Evolutionary conservation across 2,888 invertebrate genomes (phyloP), one percentile per base, ranked within the genome.

Genomic region (Stictocephala bisonia): DNA sequence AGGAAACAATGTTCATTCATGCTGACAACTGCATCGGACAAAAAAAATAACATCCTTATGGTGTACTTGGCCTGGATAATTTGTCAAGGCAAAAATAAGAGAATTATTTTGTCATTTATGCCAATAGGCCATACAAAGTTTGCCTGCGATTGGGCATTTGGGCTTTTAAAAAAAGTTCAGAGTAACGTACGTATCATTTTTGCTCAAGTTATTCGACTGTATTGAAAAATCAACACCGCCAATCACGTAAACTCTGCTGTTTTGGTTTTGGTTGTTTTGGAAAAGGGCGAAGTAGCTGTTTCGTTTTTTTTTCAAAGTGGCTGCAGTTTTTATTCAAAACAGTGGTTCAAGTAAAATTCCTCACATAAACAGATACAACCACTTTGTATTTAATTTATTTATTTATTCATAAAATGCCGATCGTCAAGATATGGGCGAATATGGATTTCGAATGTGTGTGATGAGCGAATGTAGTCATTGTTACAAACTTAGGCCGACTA

Each of bases 21-120:
- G 72, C 73, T 1, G 77, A 77, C 40, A 77, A 75, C 41, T 76
- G 74, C 67, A 58, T 66, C 4, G 77, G 48, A 9, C 75, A 77
- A 27, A 77, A 77, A 75, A 66, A 75, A 74, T 51, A 72, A 67
- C 24, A 74, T 74, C 40, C 31, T 64, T 11, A 22, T 74, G 3
- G 68, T 58, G 4, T 75, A 71, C 27, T 24, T 71, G n/a, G 40
- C 71, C 9, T 58, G 58, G 70, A 18, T 24, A n/a, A 15, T 58
- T 7, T 56, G n/a, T 40, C 40, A 27, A 40, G 20, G 50, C 22
- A 64, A 26, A 18, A 66, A 41, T 7, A 27, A 64, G 35, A 66
- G 56, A 29, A 53, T 58, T 27, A 31, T 68, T 18, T 44, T 72
- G 6, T 73, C 68, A 1, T 73, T 73, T 18, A 26, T 73, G 56